These are phyloP conservation scores for Ormyrus pomaceus DNA, from an alignment of 2,888 invertebrate genomes.

Conservation along the genomic window DNA sequence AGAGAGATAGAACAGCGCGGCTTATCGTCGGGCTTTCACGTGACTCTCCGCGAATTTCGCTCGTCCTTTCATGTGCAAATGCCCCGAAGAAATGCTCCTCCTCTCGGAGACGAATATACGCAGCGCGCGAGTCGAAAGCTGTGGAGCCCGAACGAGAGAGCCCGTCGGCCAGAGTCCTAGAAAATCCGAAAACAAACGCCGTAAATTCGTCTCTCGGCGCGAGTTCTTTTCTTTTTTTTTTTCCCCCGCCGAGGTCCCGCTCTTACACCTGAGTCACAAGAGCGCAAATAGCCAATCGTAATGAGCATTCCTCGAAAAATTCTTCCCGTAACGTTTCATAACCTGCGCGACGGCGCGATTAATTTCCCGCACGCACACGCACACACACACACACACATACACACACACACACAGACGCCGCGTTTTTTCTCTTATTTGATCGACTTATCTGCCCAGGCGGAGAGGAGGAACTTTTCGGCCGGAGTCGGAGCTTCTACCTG, in stretches of 20 bases:
- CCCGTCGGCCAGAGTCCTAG: background rate
- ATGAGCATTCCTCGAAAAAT: conserved; percentile 43
- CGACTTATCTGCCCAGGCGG: conserved; percentile 47
- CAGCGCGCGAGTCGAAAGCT: background rate
- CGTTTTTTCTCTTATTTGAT: conserved; percentile 47
- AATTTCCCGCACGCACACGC: conserved; percentile 27
- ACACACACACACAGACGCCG: background rate
- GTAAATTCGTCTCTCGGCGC: background rate
- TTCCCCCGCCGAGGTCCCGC: background rate
- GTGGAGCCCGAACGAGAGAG: background rate
- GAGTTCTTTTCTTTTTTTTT: background rate
- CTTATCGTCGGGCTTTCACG: no score
- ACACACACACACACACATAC: background rate
- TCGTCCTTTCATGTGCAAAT: conserved; percentile 65
- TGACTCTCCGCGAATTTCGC: conserved; percentile 15
- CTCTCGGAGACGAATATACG: conserved; percentile 3
- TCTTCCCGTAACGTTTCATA: conserved; percentile 38
- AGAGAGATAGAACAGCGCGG: no score
- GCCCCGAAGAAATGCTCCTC: conserved; percentile 10
- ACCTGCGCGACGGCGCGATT: conserved; percentile 15
- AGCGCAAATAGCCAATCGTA: conserved; percentile 34
- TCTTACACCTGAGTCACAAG: conserved; percentile 28
- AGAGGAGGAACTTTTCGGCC: conserved; percentile 4
- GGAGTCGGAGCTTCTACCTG: no score
- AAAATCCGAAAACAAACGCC: background rate